Percentiles rank a stretch among this genome's conserved stretches.
Conservation (phyloP, 2,797 vertebrate genomes). For the Dryobates pubescens region DNA sequence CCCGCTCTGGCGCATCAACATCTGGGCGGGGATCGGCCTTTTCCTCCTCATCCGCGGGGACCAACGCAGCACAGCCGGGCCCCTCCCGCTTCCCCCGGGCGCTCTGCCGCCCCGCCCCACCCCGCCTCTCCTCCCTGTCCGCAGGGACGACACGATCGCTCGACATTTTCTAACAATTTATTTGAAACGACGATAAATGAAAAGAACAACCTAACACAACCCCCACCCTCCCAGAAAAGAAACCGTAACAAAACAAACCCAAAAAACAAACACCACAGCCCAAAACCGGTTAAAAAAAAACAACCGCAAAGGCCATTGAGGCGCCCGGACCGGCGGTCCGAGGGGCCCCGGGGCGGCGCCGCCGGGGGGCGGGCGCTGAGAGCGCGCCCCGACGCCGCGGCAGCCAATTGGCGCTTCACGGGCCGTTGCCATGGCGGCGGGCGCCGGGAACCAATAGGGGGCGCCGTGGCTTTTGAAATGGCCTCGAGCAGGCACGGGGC, state of each 20-base stretch:
- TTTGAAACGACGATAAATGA: conserved; percentile 47
- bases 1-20: neutral
- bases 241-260: neutral
- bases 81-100: neutral
- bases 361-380: neutral
- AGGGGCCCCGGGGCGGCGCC: neutral
- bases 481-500: neutral
- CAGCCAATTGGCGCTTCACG: conserved; percentile 21
- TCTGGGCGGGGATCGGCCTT: neutral
- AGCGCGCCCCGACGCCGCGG: neutral
- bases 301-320: conserved; percentile 15
- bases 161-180: conserved; percentile 33
- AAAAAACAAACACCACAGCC: neutral
- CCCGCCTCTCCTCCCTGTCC: neutral
- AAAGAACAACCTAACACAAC: neutral
- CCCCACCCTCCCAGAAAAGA: no score
- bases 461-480: conserved; percentile 44
- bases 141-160: neutral
- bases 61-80: neutral
- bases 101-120: neutral
- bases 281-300: neutral
- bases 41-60: no score
- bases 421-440: conserved; percentile 61
- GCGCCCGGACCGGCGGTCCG: neutral
- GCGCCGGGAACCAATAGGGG: conserved; percentile 34